Percentiles rank a stretch among this genome's conserved stretches.
phyloP scores from a whole-genome alignment of 1,140 invertebrate genomes.

The Dendroctonus ponderosae region DNA sequence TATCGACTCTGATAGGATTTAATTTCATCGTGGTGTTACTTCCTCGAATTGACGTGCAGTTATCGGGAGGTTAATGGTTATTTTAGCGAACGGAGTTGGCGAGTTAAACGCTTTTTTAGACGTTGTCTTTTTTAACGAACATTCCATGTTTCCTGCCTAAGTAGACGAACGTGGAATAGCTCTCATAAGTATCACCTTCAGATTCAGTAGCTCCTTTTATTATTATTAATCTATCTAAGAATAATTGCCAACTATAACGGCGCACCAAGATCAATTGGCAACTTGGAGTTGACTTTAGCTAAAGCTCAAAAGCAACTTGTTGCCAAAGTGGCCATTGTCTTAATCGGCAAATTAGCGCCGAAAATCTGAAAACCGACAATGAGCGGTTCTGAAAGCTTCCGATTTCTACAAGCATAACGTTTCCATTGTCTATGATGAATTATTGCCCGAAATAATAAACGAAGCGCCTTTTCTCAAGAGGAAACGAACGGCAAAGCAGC shows the following conservation, averaged over 20 bases:
- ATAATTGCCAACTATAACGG: no score
- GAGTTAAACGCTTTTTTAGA: constrained; percentile 2
- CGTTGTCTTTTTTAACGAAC: background rate
- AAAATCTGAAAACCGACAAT: constrained; percentile 25
- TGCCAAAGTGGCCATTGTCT: constrained; percentile 3
- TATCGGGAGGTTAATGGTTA: background rate
- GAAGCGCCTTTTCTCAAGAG: constrained; percentile 12
- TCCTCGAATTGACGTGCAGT: background rate
- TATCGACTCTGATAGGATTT: constrained; percentile 6
- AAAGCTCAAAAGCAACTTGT: constrained; percentile 1
- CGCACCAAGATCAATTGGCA: no score
- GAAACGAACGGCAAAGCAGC: background rate
- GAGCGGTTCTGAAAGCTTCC: background rate
- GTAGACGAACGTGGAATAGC: no score
- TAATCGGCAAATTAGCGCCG: constrained; percentile 19
- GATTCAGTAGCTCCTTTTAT: no score
- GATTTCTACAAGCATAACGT: constrained; percentile 19
- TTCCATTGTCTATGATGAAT: constrained; percentile 26
- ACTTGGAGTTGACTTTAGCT: no score
- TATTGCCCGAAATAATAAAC: constrained; percentile 25
- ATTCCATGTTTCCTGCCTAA: no score
- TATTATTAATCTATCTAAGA: no score
- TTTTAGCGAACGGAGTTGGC: constrained; percentile 7
- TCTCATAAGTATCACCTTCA: no score
- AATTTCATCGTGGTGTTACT: constrained; percentile 17